Percentiles rank a stretch among this genome's conserved stretches.
phyloP scores from a whole-genome alignment of 2,113 vertebrate species.

The Rhodinocichla rosea region DNA sequence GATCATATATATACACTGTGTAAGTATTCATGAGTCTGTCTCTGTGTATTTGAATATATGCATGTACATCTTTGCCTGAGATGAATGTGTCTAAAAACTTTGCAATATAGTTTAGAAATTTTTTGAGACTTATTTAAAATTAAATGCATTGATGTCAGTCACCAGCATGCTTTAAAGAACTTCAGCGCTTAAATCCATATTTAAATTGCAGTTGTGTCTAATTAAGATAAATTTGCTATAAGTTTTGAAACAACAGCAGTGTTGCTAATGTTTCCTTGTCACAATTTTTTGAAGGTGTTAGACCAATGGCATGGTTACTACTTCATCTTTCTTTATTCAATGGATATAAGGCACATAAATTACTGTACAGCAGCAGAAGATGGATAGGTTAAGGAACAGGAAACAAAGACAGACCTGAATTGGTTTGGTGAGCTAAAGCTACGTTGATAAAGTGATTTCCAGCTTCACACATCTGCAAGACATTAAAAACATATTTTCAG shows the following conservation, averaged over 20 bases:
- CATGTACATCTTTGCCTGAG: neutral
- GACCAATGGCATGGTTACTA: neutral
- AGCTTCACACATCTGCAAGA: conserved; percentile 80
- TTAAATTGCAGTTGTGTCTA: neutral
- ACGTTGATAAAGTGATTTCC: conserved; percentile 82
- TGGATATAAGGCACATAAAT: neutral
- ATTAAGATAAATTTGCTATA: conserved; percentile 19
- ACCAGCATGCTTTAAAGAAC: neutral
- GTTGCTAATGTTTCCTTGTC: neutral
- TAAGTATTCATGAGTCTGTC: neutral
- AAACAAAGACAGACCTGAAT: conserved; percentile 70
- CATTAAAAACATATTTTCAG: conserved; percentile 23
- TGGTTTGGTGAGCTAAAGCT: conserved; percentile 69
- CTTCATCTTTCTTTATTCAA: neutral
- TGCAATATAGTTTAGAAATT: neutral
- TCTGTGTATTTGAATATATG: neutral
- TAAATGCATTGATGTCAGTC: neutral
- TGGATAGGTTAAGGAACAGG: neutral
- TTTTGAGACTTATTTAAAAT: neutral
- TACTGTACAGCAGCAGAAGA: neutral
- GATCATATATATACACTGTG: neutral
- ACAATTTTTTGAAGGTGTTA: neutral
- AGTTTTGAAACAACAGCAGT: neutral
- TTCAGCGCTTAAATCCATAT: neutral
- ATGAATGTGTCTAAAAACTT: neutral